These are phyloP conservation scores for Syndactyla subalaris DNA, from an alignment of 2,797 vertebrate species.

Conservation along the genomic window DNA sequence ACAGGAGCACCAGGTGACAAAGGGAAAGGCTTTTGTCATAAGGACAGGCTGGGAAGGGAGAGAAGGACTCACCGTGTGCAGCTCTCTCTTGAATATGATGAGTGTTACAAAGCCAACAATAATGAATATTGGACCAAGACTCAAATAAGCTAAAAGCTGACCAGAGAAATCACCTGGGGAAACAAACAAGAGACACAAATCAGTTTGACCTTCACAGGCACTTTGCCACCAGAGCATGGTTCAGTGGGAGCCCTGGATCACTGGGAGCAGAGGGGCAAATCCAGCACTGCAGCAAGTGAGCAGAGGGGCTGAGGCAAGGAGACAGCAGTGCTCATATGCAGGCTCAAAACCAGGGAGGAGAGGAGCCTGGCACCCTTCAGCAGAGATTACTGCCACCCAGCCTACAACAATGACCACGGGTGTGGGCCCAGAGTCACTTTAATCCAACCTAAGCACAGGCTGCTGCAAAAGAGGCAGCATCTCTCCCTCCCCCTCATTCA, in stretches of 20 bases:
- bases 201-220: neutral
- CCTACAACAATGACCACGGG: neutral
- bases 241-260: neutral
- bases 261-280: neutral
- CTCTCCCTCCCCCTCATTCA: neutral
- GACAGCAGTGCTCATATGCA: neutral
- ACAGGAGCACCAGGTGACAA: slow-evolving; percentile 4
- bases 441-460: neutral
- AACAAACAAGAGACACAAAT: slow-evolving; percentile 40
- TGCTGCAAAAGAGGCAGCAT: neutral
- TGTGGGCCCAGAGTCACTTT: neutral
- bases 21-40: neutral
- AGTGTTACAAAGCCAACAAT: slow-evolving; percentile 95
- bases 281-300: neutral
- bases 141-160: slow-evolving; percentile 91
- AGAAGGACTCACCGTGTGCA: slow-evolving; percentile 91
- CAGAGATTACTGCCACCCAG: neutral
- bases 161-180: slow-evolving; percentile 91
- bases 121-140: slow-evolving; percentile 90
- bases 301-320: neutral
- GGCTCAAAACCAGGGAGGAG: neutral
- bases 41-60: neutral
- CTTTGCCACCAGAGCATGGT: neutral
- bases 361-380: neutral
- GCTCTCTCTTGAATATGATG: slow-evolving; percentile 97